Base-by-base conservation (phyloP, 2,113 vertebrate genomes). In the Laticauda laticaudata region DNA sequence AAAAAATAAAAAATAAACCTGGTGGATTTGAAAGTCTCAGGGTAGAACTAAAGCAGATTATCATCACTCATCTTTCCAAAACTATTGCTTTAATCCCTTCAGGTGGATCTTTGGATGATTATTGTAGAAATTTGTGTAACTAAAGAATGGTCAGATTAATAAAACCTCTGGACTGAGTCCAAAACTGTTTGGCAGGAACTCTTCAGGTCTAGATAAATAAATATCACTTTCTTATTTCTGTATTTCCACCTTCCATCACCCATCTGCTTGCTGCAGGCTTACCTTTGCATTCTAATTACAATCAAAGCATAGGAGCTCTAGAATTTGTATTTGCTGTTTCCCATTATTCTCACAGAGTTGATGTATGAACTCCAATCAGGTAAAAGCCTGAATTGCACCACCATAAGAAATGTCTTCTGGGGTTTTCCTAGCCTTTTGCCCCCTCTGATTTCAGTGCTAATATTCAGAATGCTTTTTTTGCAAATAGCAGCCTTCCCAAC, bases 201-300 rank as follows among this genome's bases (percentile, higher is more conserved):
- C 14, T 11, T 10, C 0, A 92, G 34, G 14, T 85, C 23, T 59
- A 29, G 43, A 45, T 29, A 20, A 23, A 45, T 20, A 56, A 54
- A n/a, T 23, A 43, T 26, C 57, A 51, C 26, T 23, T 34, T 21
- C 29, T 94, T 69, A 69, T 69, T 1, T 39, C 92, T 12, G 89
- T 94, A 7, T 94, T 95, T 88, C 57, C 8, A 51, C 20, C 20
- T 24, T 88, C 55, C 34, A 89, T 92, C 45, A 87, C 56, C 91
- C 48, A 86, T 43, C n/a, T 45, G 89, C 61, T 94, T 53, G 8
- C 3, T 5, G 6, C 18, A 90, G 61, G 34, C 15, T 87, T 90
- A 86, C 90, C 94, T 91, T 95, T 93, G 93, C 93, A 18, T 85
- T 93, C 88, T 69, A 26, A 4, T 94, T 55, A 86, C 92, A 64